phyloP scores from a whole-genome alignment of 2,888 invertebrate genomes.

The Myopa tessellatipennis region DNA sequence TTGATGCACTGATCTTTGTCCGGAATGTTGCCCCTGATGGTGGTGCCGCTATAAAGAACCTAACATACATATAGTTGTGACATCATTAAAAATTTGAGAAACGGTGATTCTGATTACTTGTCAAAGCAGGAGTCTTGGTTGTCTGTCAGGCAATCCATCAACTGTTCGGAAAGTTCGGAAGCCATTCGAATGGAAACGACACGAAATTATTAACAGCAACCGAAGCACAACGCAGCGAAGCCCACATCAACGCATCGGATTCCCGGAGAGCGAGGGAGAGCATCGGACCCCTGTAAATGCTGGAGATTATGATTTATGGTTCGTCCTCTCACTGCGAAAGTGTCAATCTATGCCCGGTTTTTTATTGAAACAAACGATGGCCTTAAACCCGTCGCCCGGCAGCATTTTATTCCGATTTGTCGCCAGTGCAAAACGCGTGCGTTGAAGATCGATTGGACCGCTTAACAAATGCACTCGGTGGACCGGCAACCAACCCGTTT shows the following conservation, averaged over 20 bases:
- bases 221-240: background rate
- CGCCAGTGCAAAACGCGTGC: background rate
- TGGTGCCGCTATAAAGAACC: slow-evolving; percentile 1
- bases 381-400: background rate
- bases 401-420: background rate
- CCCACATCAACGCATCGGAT: slow-evolving; percentile 30
- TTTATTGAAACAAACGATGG: slow-evolving; percentile 35
- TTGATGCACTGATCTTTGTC: background rate
- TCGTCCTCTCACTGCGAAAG: slow-evolving; percentile 4
- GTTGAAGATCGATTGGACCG: slow-evolving; percentile 9
- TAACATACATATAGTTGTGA: background rate
- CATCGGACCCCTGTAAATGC: background rate
- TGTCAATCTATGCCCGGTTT: slow-evolving; percentile 15
- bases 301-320: slow-evolving; percentile 13
- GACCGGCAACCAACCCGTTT: background rate
- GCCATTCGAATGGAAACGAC: background rate
- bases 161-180: background rate
- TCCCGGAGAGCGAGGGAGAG: background rate
- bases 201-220: background rate
- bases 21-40: background rate
- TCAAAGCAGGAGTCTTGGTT: background rate
- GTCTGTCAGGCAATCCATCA: slow-evolving; percentile 1
- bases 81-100: background rate
- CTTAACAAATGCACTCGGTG: background rate
- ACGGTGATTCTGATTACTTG: background rate